Conservation (phyloP, 2,888 invertebrate genomes). For the Pammene fasciana region DNA sequence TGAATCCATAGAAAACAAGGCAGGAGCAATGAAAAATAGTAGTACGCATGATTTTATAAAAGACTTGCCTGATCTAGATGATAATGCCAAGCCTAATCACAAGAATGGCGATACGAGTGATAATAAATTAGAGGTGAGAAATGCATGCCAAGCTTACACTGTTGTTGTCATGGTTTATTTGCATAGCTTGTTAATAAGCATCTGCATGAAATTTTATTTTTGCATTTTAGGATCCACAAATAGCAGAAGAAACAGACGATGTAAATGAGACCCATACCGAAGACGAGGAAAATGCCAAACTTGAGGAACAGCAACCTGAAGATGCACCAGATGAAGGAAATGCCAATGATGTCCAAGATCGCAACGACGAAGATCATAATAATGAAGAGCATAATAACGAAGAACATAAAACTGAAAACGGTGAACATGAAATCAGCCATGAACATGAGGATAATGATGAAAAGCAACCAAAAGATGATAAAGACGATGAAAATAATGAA, state of each 20-base stretch:
- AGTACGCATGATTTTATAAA: constrained; percentile 76
- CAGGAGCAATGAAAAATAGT: constrained; percentile 70
- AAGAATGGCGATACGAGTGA: constrained; percentile 50
- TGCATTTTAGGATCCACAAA: constrained; percentile 71
- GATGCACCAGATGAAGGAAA: constrained; percentile 22
- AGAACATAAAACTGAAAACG: constrained; percentile 36
- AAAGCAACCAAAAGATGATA: constrained; percentile 18
- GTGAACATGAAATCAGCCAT: constrained; percentile 42
- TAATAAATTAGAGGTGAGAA: constrained; percentile 66
- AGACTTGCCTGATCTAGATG: constrained; percentile 73
- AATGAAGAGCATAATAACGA: not conserved
- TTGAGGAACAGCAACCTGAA: constrained; percentile 14
- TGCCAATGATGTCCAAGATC: constrained; percentile 44
- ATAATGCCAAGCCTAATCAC: constrained; percentile 51
- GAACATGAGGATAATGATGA: constrained; percentile 36
- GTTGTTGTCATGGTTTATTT: constrained; percentile 67
- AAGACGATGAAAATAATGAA: constrained; percentile 37
- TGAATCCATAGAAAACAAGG: constrained; percentile 63
- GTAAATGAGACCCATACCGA: constrained; percentile 41
- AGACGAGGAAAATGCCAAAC: constrained; percentile 31
- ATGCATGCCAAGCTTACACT: constrained; percentile 60
- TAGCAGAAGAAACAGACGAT: constrained; percentile 47
- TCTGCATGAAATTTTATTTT: constrained; percentile 74
- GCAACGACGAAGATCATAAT: constrained; percentile 26
- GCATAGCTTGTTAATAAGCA: constrained; percentile 74